These are phyloP conservation scores for Gorsachius magnificus DNA, from an alignment of 2,797 vertebrate genomes.

Conservation along the genomic window DNA sequence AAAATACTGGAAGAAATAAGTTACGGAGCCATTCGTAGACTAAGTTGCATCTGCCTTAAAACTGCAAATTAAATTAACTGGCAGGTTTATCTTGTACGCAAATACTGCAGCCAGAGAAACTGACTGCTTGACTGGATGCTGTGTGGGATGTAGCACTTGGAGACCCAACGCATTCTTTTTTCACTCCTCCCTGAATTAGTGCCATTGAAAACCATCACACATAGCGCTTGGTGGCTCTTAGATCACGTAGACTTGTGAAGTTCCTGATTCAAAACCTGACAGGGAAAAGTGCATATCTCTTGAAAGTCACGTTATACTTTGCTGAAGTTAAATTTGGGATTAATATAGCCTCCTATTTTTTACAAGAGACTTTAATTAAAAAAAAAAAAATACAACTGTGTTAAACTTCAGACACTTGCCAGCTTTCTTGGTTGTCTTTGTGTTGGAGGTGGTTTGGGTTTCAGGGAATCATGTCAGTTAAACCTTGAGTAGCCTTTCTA, in stretches of 20 bases:
- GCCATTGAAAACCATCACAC: not conserved
- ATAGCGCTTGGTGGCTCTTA: not conserved
- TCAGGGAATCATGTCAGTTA: not conserved
- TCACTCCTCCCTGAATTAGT: not conserved
- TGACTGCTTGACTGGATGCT: not conserved
- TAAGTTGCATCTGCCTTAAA: conserved; percentile 16
- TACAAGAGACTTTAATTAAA: not conserved
- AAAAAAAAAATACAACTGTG: fast-evolving
- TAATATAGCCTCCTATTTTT: not conserved
- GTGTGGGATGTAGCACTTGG: not conserved
- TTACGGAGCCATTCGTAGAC: not conserved
- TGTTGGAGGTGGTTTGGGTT: not conserved
- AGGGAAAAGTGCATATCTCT: not conserved
- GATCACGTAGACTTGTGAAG: not conserved
- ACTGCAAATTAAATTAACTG: not conserved
- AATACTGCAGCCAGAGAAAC: not conserved
- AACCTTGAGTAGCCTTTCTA: not conserved
- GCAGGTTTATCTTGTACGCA: not conserved
- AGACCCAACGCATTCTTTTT: not conserved
- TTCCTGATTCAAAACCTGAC: not conserved
- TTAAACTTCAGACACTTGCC: not conserved
- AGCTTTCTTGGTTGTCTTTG: not conserved
- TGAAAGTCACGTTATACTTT: not conserved
- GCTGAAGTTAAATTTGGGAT: not conserved
- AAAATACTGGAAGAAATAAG: not conserved